phyloP scores from a whole-genome alignment of 2,888 invertebrate species.

The Zaprionus lineosus region DNA sequence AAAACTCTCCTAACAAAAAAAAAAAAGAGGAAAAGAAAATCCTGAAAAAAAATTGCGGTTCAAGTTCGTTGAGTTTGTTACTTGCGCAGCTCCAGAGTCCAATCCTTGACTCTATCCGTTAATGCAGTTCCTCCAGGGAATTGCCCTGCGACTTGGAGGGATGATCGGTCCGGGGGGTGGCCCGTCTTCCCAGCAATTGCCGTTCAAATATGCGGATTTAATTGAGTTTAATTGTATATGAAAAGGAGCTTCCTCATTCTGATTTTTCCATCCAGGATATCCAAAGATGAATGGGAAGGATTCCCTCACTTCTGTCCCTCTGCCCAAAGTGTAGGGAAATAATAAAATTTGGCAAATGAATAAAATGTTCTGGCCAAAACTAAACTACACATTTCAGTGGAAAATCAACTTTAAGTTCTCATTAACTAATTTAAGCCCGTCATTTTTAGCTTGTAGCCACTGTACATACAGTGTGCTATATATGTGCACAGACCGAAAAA shows the following conservation, averaged over 20 bases:
- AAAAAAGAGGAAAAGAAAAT: conserved; percentile 2
- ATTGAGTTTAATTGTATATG: conserved; percentile 76
- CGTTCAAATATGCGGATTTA: conserved; percentile 73
- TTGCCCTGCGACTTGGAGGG: conserved; percentile 31
- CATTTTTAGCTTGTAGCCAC: conserved; percentile 5
- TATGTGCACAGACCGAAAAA: conserved; percentile 17
- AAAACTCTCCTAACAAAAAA: no score
- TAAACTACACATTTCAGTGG: no score
- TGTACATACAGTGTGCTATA: conserved; percentile 2
- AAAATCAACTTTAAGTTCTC: no score
- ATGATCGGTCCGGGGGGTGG: conserved; percentile 29
- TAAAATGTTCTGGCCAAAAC: no score
- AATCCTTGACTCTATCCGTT: conserved; percentile 47
- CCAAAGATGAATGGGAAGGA: no score
- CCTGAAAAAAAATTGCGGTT: conserved; percentile 71
- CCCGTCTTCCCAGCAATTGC: conserved; percentile 54
- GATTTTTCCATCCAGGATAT: conserved; percentile 26
- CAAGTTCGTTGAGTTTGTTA: conserved; percentile 73
- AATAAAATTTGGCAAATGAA: no score
- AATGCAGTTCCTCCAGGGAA: conserved; percentile 67
- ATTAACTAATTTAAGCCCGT: no score
- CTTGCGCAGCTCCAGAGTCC: conserved; percentile 31
- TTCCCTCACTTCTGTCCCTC: not conserved
- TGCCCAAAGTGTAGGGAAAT: no score
- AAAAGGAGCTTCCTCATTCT: conserved; percentile 42